Evolutionary conservation across 2,797 vertebrate genomes (phyloP).

Genomic region (Margarornis squamiger): DNA sequence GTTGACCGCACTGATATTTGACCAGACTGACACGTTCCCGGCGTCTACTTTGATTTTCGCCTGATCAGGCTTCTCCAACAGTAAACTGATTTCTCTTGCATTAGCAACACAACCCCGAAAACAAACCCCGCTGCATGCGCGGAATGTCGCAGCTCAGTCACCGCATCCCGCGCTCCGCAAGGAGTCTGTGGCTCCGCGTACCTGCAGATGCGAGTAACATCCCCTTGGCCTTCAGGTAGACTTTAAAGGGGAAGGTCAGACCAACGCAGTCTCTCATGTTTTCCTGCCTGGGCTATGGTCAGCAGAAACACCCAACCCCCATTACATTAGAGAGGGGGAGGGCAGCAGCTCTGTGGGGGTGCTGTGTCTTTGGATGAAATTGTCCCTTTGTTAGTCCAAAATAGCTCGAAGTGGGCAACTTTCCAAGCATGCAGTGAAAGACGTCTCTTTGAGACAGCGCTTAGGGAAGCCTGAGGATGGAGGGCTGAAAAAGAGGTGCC

Average conservation of each 20-base stretch:
- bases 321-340: not conserved
- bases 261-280: not conserved
- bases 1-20: not conserved
- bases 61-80: not conserved
- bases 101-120: not conserved
- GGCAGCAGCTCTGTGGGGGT: slow-evolving; percentile 49
- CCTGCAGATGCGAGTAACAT: not conserved
- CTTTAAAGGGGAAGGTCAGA: not conserved
- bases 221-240: not conserved
- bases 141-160: not conserved
- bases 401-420: slow-evolving; percentile 54
- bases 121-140: rapidly evolving
- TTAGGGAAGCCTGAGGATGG: slow-evolving; percentile 45
- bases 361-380: slow-evolving; percentile 64
- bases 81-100: not conserved
- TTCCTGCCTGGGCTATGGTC: not conserved
- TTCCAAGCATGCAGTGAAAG: slow-evolving; percentile 67
- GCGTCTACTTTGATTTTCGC: not conserved
- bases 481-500: slow-evolving; percentile 60
- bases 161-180: rapidly evolving
- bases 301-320: slow-evolving; percentile 28
- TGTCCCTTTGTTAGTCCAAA: slow-evolving; percentile 65
- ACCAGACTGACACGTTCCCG: not conserved
- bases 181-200: not conserved
- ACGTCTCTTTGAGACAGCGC: slow-evolving; percentile 56